Evolutionary conservation across 1,140 invertebrate species (phyloP).

Genomic region (Hypsibius dujardini): DNA sequence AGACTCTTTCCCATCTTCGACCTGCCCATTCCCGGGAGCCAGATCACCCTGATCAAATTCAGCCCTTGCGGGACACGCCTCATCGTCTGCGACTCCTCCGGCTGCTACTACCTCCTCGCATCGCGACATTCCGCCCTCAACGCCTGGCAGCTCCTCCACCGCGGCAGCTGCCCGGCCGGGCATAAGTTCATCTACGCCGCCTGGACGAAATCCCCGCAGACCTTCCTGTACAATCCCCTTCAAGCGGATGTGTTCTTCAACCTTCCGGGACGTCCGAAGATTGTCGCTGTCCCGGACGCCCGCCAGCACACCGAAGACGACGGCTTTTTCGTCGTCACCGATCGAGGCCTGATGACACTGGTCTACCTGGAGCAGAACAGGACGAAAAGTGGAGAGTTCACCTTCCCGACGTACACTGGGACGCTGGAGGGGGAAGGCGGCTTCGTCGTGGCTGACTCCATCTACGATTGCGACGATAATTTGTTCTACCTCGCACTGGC

Average conservation of each 20-base stretch:
- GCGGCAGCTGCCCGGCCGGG: neutral
- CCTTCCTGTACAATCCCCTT: neutral
- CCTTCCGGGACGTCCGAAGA: neutral
- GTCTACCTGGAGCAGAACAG: neutral
- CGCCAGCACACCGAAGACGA: neutral
- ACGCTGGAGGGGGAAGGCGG: neutral
- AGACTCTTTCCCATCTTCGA: neutral
- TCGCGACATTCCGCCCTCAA: neutral
- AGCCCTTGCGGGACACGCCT: neutral
- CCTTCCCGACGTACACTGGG: neutral
- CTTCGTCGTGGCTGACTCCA: neutral
- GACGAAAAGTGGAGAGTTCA: neutral
- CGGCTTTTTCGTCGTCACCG: neutral
- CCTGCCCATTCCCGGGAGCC: too few relatives aligned
- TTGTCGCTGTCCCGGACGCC: neutral
- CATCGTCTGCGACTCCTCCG: neutral
- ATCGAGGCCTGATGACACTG: neutral
- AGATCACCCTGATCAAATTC: neutral
- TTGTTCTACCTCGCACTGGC: neutral
- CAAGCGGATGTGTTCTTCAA: neutral
- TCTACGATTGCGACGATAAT: neutral
- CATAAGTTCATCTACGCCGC: neutral
- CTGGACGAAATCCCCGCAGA: neutral
- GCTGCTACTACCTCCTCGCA: neutral
- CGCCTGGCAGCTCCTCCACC: neutral